Percentiles rank a stretch among this genome's conserved stretches.
phyloP scores from a whole-genome alignment of 2,888 invertebrate genomes.

The Blastobasis lacticolella region DNA sequence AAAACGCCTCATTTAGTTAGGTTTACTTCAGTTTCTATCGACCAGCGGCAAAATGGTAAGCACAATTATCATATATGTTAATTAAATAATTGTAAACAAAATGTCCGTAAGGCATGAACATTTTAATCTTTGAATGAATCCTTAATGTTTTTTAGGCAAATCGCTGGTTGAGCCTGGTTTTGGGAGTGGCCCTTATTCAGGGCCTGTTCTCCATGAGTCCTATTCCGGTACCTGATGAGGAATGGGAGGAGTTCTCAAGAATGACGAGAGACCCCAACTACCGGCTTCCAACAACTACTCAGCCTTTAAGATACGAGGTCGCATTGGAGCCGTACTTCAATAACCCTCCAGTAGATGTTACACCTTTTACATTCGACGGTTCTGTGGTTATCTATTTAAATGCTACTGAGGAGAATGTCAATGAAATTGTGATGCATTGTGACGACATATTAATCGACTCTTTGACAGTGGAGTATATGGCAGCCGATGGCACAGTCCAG shows the following conservation, averaged over 20 bases:
- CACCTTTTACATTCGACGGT: slow-evolving; percentile 58
- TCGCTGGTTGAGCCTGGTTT: slow-evolving; percentile 40
- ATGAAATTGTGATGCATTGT: slow-evolving; percentile 52
- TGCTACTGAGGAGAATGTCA: slow-evolving; percentile 23
- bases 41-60: slow-evolving; percentile 53
- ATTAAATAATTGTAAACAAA: neutral
- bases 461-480: slow-evolving; percentile 41
- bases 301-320: slow-evolving; percentile 70
- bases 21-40: slow-evolving; percentile 23
- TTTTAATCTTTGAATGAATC: neutral
- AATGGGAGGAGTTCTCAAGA: slow-evolving; percentile 42
- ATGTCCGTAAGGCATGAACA: neutral
- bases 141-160: slow-evolving; percentile 25
- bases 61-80: slow-evolving; percentile 5
- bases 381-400: slow-evolving; percentile 40
- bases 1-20: slow-evolving; percentile 11
- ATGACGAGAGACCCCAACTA: slow-evolving; percentile 42
- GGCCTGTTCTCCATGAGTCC: slow-evolving; percentile 40
- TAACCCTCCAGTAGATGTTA: slow-evolving; percentile 16
- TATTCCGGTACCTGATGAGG: slow-evolving; percentile 42
- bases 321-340: slow-evolving; percentile 66
- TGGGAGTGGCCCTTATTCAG: slow-evolving; percentile 42
- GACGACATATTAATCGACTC: slow-evolving; percentile 46
- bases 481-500: neutral
- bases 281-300: slow-evolving; percentile 60